Conservation (phyloP, 37 sponge, comb jelly and placozoan species). For the Oopsacas minuta region DNA sequence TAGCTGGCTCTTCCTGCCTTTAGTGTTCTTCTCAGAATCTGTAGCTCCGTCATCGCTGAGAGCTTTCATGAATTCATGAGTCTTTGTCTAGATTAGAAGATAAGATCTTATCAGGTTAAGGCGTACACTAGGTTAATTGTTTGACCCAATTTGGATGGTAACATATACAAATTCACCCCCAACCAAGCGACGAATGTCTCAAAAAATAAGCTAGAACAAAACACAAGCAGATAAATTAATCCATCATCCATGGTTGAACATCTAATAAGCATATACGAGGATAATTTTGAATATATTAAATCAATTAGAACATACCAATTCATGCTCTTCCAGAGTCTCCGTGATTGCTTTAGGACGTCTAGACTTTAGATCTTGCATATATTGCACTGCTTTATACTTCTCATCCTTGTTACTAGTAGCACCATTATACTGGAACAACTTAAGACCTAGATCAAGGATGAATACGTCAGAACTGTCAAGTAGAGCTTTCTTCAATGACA, state of each 20-base stretch:
- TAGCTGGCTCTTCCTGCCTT: background rate
- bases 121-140: too few relatives aligned
- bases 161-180: too few relatives aligned
- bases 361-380: constrained; percentile 30
- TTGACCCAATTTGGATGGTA: too few relatives aligned
- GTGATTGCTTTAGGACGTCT: background rate
- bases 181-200: too few relatives aligned
- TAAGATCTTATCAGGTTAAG: too few relatives aligned
- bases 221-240: too few relatives aligned
- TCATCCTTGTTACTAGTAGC: constrained; percentile 51
- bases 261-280: too few relatives aligned
- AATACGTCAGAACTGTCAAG: constrained; percentile 83
- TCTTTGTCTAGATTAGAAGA: background rate
- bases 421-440: constrained; percentile 42
- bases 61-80: constrained; percentile 18
- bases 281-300: too few relatives aligned
- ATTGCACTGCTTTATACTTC: constrained; percentile 41
- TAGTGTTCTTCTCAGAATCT: background rate
- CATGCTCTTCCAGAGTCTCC: constrained; percentile 15
- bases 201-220: too few relatives aligned
- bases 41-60: constrained; percentile 16
- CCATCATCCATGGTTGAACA: too few relatives aligned
- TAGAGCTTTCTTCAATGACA: constrained; percentile 31
- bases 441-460: constrained; percentile 64
- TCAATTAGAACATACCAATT: background rate